These are phyloP conservation scores for Drosophila phalerata DNA, from an alignment of 2,888 invertebrate genomes.

Conservation along the genomic window DNA sequence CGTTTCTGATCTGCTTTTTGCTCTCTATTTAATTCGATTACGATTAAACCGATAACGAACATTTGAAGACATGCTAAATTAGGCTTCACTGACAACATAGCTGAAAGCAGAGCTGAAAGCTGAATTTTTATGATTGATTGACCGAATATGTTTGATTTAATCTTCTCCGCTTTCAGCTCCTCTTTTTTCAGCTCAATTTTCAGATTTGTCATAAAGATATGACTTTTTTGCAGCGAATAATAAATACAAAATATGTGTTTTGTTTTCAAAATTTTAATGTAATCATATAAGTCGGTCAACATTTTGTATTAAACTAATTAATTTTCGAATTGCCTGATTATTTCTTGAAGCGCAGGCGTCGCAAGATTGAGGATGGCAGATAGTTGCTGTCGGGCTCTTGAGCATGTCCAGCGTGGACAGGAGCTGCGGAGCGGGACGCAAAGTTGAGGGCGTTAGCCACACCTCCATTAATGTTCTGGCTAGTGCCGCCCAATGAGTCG, in stretches of 20 bases:
- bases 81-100: no score
- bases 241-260: background rate
- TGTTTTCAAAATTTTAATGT: slow-evolving; percentile 31
- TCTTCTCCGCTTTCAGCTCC: no score
- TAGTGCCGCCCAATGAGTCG: slow-evolving; percentile 69
- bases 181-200: no score
- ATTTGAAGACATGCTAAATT: no score
- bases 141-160: no score
- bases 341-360: slow-evolving; percentile 62
- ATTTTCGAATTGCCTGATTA: slow-evolving; percentile 12
- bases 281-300: slow-evolving; percentile 31
- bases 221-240: background rate
- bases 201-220: no score
- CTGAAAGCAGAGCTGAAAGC: no score
- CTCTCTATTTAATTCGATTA: no score
- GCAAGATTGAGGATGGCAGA: slow-evolving; percentile 72
- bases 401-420: slow-evolving; percentile 33
- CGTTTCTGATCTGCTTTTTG: no score
- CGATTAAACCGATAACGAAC: no score
- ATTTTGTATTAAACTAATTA: slow-evolving; percentile 33
- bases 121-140: no score
- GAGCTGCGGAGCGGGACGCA: slow-evolving; percentile 70
- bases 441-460: slow-evolving; percentile 81
- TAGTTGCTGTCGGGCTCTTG: slow-evolving; percentile 67
- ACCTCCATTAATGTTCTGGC: slow-evolving; percentile 69